phyloP scores from a whole-genome alignment of 2,888 invertebrate species.

The Eupelmus urozonus region DNA sequence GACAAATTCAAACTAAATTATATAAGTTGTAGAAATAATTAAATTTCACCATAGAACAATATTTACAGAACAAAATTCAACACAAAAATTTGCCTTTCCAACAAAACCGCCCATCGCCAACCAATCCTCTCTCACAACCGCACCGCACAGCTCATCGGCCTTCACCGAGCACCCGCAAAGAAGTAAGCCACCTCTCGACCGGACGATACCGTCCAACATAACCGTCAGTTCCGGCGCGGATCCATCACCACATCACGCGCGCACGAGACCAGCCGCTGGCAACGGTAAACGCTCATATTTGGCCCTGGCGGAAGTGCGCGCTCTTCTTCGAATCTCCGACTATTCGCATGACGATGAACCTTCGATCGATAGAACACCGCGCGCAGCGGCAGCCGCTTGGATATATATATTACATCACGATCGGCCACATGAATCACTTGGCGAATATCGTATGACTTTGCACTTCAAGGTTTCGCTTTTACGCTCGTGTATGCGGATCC shows the following conservation, averaged over 20 bases:
- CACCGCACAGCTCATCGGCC: too few species aligned
- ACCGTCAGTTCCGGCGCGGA: constrained; percentile 32
- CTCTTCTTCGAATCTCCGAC: not conserved
- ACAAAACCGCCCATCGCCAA: too few species aligned
- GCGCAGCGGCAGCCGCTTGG: not conserved
- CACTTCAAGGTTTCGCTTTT: constrained; percentile 64
- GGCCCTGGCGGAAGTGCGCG: constrained; percentile 42
- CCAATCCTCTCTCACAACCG: too few species aligned
- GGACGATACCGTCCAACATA: too few species aligned
- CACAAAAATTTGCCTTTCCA: too few species aligned
- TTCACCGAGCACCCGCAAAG: too few species aligned
- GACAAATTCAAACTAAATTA: too few species aligned
- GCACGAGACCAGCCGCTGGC: not conserved
- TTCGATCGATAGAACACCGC: not conserved
- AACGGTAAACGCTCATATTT: constrained; percentile 48
- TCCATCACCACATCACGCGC: too few species aligned
- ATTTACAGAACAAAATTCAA: too few species aligned
- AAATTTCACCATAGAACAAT: too few species aligned
- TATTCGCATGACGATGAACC: constrained; percentile 31
- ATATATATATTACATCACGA: constrained; percentile 47
- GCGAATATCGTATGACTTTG: constrained; percentile 63
- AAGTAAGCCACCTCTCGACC: too few species aligned
- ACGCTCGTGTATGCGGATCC: not conserved
- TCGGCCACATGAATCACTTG: constrained; percentile 66
- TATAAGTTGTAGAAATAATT: too few species aligned